These are phyloP conservation scores for Beris chalybata DNA, from an alignment of 2,888 invertebrate species.

Conservation along the genomic window DNA sequence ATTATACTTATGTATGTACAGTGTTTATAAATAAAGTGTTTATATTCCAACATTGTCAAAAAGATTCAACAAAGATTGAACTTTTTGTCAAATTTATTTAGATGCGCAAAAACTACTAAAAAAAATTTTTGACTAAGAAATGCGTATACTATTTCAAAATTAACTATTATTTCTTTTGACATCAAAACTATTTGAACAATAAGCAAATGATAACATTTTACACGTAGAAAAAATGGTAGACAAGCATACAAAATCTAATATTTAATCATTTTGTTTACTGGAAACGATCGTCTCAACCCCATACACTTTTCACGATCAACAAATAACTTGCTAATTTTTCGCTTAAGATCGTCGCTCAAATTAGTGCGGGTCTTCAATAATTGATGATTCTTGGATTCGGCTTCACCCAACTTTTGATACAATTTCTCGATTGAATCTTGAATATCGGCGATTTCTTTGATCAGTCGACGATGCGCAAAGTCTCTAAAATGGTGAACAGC, in stretches of 20 bases:
- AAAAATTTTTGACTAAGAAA: no score
- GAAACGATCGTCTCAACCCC: constrained; percentile 88
- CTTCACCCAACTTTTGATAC: constrained; percentile 78
- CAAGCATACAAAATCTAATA: constrained; percentile 57
- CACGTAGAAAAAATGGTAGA: background rate
- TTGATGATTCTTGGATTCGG: constrained; percentile 83
- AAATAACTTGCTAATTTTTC: constrained; percentile 87
- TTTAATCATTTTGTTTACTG: constrained; percentile 80
- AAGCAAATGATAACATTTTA: no score
- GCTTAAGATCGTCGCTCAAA: constrained; percentile 81
- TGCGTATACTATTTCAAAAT: no score
- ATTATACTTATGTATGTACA: no score
- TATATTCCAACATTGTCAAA: no score
- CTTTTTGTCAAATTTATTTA: no score
- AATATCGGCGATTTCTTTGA: constrained; percentile 83
- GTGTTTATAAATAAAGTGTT: no score
- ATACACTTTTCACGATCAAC: constrained; percentile 95
- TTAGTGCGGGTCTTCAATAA: constrained; percentile 79
- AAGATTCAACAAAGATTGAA: no score
- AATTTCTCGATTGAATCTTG: constrained; percentile 79
- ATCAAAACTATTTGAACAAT: no score
- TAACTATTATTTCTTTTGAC: no score
- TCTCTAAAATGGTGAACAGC: constrained; percentile 59
- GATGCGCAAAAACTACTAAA: no score
- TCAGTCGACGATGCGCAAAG: constrained; percentile 60